Percentiles rank a stretch among this genome's conserved stretches.
These are phyloP conservation scores for Sminthurinus aureus DNA, from an alignment of 2,888 invertebrate genomes.

Conservation along the genomic window DNA sequence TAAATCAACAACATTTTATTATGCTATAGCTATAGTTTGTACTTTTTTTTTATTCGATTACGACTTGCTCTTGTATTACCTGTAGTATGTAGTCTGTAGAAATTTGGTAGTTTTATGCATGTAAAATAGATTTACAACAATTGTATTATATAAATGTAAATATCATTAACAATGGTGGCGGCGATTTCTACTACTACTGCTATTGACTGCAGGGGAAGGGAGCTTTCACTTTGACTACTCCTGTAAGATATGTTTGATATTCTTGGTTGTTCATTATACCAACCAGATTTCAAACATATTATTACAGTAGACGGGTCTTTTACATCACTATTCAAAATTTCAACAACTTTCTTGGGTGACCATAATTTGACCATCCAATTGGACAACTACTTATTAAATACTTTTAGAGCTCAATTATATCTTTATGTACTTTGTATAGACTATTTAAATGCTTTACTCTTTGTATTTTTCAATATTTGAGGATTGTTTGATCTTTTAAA, in stretches of 20 bases:
- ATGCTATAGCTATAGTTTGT: neutral
- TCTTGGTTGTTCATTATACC: constrained; percentile 94
- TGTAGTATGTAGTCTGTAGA: too few species aligned
- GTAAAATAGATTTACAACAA: too few species aligned
- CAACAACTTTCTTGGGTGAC: neutral
- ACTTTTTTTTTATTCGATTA: neutral
- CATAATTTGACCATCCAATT: neutral
- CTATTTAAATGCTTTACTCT: neutral
- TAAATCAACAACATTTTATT: constrained; percentile 63
- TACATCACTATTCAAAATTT: neutral
- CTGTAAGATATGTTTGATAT: constrained; percentile 99
- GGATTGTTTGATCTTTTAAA: neutral
- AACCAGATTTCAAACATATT: constrained; percentile 99
- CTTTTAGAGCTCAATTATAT: neutral
- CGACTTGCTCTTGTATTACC: neutral
- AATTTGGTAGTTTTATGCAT: too few species aligned
- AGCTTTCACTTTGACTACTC: constrained; percentile 44
- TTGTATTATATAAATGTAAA: neutral
- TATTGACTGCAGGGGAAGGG: neutral
- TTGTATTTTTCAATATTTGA: too few species aligned
- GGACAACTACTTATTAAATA: neutral
- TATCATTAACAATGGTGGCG: neutral
- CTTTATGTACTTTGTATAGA: too few species aligned
- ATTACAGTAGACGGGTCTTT: constrained; percentile 73
- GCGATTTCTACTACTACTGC: neutral